Base-by-base conservation (phyloP, 2,797 vertebrate genomes). In the Eulemur rubriventer region DNA sequence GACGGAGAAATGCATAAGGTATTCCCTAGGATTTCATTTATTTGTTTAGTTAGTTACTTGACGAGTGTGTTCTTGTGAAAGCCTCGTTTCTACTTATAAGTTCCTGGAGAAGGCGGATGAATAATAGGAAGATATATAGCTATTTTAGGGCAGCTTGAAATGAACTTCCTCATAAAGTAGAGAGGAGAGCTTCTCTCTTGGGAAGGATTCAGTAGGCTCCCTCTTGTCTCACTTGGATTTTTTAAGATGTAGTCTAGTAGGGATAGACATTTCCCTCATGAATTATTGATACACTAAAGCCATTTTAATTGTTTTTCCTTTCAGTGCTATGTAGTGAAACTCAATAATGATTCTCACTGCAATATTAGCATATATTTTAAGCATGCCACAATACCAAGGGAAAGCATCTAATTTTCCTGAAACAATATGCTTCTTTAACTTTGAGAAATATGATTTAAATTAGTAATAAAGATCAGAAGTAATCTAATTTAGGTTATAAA, bases 281-380 rank as follows among this genome's bases (percentile, higher is more conserved):
- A 97, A 97, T 98, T 96, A 98, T 98, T 96, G 96, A 97, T 95
- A 90, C 30, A 73, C 41, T 85, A 94, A 96, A 97, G 95, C 92
- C 79, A 46, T 97, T 98, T 98, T 97, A 97, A 97, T 97, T 95
- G 97, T 97, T 95, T 97, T 96, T 95, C 89, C 91, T 97, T 96
- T 97, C 90, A 89, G 75, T 46, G 30, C 91, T 96, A 48, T 82
- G 92, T 63, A 85, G 55, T 96, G 87, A 94, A 97, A 92, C 86
- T 46, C 83, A 96, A 73, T 97, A 97, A 96, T 82, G 87, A 96
- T 85, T 97, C 91, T 95, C 70, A 70, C 57, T 78, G 61, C 76
- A 88, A 95, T 97, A 96, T 96, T 97, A 97, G 73, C 93, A 93
- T 96, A 89, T 97, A 97, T 95, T 96, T 98, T 96, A 97, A 97